Evolutionary conservation across 2,888 invertebrate species (phyloP), one percentile per base, ranked within the genome.

Genomic region (Drosophila hawaiiensis): DNA sequence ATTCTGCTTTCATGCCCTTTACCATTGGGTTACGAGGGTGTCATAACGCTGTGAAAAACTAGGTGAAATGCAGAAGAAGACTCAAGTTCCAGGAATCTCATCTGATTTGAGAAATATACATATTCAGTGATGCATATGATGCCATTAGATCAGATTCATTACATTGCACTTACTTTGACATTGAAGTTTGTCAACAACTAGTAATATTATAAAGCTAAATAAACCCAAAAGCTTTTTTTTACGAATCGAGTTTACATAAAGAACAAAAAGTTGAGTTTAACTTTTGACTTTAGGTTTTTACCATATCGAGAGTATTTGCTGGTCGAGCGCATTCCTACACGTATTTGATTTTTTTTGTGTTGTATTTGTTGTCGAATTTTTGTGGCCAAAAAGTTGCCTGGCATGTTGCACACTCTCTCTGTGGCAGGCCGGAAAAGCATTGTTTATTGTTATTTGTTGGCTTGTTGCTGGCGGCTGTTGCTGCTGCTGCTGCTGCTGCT

Each of bases 381-480:
- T 65, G 53, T 76, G 66, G 66, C 71, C 67, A 71, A 78, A 59
- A 58, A 50, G 31, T 78, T 73, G 69, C 58, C 63, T 73, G 63
- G 69, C 54, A 61, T 80, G 78, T 73, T 79, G 79, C 73, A 80
- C 37, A 28, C 41, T 73, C 73, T 74, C 75, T 71, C 80, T 66
- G 68, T 64, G 86, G 73, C 74, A 69, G 59, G 82, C 85, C 89
- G 85, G 85, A 85, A 85, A 85, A 85, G 83, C 88, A 89, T 89
- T 87, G 89, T 84, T 89, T 79, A 79, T 80, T 77, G 77, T 64
- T 70, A 52, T 73, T 72, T 72, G 80, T 67, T 73, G 64, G 76
- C 60, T 33, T 52, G 72, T 47, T 78, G 55, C 28, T 56, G 37
- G 28, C 25, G 37, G 37, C 37, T 56, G 47, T 47, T 47, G 39